Percentiles rank a stretch among this genome's conserved stretches.
Conservation (phyloP, 2,113 vertebrate species). For the Panurus biarmicus region DNA sequence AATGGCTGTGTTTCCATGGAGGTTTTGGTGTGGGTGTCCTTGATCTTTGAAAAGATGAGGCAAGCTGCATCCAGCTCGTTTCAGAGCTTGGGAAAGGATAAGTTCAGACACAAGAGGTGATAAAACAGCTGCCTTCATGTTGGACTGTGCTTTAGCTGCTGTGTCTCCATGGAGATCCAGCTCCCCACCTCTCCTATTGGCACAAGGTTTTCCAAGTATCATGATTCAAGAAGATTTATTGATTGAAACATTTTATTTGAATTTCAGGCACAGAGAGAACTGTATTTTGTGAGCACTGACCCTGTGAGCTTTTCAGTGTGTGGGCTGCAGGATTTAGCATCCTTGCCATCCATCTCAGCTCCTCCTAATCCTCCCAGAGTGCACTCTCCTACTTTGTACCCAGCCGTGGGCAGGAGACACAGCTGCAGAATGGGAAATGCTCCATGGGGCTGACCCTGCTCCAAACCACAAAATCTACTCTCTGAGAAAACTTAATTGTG, state of each 20-base stretch:
- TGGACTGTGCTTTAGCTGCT: neutral
- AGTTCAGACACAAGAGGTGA: neutral
- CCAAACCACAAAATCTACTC: neutral
- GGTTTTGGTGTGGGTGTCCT: neutral
- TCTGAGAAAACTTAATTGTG: neutral
- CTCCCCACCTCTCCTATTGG: neutral
- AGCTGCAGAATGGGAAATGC: neutral
- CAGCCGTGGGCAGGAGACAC: neutral
- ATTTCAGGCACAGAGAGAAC: neutral
- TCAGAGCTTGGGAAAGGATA: neutral
- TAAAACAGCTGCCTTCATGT: neutral
- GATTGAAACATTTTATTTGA: neutral
- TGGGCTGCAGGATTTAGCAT: neutral
- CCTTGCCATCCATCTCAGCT: neutral
- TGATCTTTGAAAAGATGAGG: neutral
- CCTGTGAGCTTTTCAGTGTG: neutral
- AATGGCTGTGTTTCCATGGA: neutral
- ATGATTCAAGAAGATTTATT: neutral
- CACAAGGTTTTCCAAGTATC: neutral
- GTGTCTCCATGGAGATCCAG: neutral
- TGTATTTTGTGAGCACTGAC: neutral
- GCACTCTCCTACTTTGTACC: neutral
- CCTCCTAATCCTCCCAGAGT: neutral
- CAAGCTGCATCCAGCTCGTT: neutral
- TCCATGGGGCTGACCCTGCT: neutral